Conservation (phyloP, 2,113 vertebrate species). For the human (Homo sapiens) region DNA sequence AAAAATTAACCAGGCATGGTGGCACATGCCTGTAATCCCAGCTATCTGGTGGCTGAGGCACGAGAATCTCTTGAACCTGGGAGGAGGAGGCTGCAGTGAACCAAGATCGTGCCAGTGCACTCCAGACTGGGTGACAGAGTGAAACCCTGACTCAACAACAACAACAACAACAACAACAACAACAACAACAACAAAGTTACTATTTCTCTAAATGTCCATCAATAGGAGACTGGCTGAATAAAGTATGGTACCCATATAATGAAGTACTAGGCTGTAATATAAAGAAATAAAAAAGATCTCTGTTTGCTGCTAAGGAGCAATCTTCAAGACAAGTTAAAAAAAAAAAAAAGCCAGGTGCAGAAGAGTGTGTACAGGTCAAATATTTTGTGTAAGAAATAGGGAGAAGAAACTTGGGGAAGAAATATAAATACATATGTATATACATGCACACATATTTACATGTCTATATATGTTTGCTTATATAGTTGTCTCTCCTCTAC, state of each 20-base stretch:
- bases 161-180: too few species aligned
- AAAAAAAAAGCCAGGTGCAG: background rate
- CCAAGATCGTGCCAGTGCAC: too few species aligned
- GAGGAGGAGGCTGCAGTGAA: too few species aligned
- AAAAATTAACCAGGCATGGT: too few species aligned
- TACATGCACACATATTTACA: background rate
- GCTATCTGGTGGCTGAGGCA: too few species aligned
- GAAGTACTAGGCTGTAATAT: background rate
- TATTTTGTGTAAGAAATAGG: background rate
- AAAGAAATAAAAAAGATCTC: background rate
- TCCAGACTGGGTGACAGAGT: too few species aligned
- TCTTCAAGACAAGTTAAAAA: background rate
- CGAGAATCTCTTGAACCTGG: too few species aligned
- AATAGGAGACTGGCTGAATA: background rate
- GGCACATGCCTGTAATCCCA: too few species aligned
- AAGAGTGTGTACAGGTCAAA: background rate
- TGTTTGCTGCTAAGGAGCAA: background rate
- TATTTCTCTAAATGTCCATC: background rate
- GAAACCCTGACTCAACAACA: too few species aligned
- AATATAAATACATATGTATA: background rate
- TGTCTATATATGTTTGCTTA: background rate
- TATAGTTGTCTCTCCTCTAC: background rate
- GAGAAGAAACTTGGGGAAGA: background rate
- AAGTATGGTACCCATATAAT: background rate
- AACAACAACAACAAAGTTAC: background rate